Conservation (phyloP, 2,113 vertebrate species). For the Cynopterus brachyotis region DNA sequence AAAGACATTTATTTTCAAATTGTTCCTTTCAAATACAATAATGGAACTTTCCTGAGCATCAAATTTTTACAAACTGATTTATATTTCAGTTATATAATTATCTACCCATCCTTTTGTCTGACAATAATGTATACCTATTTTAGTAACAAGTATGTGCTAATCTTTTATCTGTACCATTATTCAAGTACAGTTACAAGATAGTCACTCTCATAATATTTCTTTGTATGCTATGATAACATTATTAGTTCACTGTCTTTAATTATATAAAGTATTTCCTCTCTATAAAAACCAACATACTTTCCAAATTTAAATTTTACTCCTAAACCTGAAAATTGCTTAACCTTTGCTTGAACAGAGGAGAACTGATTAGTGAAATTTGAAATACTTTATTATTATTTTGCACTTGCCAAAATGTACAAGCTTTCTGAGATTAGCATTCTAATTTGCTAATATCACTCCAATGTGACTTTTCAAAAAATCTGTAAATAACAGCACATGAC, state of each 20-base stretch:
- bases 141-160: background rate
- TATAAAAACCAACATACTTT: background rate
- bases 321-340: background rate
- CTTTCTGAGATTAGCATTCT: background rate
- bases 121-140: background rate
- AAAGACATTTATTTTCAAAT: slow-evolving; percentile 29
- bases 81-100: slow-evolving; percentile 45
- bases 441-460: background rate
- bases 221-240: background rate
- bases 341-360: background rate
- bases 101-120: background rate
- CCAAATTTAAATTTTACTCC: slow-evolving; percentile 10
- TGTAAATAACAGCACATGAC: background rate
- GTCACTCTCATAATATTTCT: background rate
- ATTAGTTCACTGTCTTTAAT: slow-evolving; percentile 1
- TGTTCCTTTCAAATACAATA: slow-evolving; percentile 1
- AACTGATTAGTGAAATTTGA: background rate
- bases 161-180: background rate
- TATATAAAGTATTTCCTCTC: background rate
- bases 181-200: background rate
- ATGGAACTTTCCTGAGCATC: slow-evolving; percentile 51
- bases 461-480: background rate
- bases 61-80: slow-evolving; percentile 42
- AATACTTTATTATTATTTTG: background rate
- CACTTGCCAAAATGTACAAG: background rate